phyloP scores from a whole-genome alignment of 2,113 vertebrate genomes.

The Xenopus tropicalis region DNA sequence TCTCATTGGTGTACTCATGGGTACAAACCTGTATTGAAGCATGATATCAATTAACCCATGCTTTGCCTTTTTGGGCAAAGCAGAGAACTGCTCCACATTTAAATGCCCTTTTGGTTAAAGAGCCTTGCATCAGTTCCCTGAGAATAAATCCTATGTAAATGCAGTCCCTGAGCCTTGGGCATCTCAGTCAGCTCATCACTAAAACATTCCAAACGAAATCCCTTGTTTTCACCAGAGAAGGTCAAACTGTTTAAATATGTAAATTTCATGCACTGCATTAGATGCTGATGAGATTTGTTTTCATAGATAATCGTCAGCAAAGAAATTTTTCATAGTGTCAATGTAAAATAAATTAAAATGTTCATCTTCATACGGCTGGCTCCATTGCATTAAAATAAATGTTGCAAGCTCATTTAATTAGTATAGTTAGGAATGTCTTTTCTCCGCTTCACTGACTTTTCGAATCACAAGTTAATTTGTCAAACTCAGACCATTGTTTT shows the following conservation, averaged over 20 bases:
- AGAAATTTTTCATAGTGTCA: constrained; percentile 85
- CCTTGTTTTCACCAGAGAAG: constrained; percentile 67
- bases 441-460: constrained; percentile 81
- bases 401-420: constrained; percentile 87
- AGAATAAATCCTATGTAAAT: too few relatives aligned
- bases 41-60: too few relatives aligned
- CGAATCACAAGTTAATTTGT: constrained; percentile 89
- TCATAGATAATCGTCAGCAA: constrained; percentile 74
- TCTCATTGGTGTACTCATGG: too few relatives aligned
- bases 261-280: constrained; percentile 72
- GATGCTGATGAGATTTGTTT: constrained; percentile 81
- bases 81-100: too few relatives aligned
- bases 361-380: constrained; percentile 84
- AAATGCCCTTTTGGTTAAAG: too few relatives aligned
- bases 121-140: too few relatives aligned
- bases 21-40: too few relatives aligned
- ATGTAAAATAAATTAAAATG: constrained; percentile 84
- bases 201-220: constrained; percentile 33
- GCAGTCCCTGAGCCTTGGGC: too few relatives aligned
- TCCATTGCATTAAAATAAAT: constrained; percentile 88
- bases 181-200: too few relatives aligned
- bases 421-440: constrained; percentile 84
- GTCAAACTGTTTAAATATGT: constrained; percentile 69
- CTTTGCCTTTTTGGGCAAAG: too few relatives aligned
- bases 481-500: constrained; percentile 87